Base-by-base conservation (phyloP, 2,113 vertebrate species). In the Forbesichthys agassizii region DNA sequence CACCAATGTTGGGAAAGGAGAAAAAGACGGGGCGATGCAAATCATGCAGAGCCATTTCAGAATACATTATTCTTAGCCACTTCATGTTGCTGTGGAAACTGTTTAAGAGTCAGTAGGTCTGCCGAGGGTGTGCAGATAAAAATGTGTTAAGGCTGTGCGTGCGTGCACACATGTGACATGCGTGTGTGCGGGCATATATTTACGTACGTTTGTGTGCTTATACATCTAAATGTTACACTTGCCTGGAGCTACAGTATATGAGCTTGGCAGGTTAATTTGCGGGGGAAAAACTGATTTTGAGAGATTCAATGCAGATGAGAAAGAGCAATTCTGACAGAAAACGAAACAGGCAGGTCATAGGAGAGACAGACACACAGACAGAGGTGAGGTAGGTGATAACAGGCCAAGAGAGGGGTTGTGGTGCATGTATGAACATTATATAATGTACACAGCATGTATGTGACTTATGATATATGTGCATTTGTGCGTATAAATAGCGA, bases 71-170 rank as follows among this genome's bases (percentile, higher is more conserved):
- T 88, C 84, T 88, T 77, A 68, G 73, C 85, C 85, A 87, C 89
- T 92, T 89, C 81, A 88, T 79, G 92, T 92, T 92, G 90, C 91
- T 92, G 88, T 92, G 90, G 92, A 90, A 93, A 92, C 90, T 84
- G 90, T 88, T 88, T 87, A 89, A 88, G 85, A 92, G 88, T 91
- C 85, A 84, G 85, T 68, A 78, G 81, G 84, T 90, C 87, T 85
- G 84, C 82, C 71, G 79, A 84, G 78, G 73, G 78, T 82, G 80
- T 74, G 74, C 74, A 73, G 81, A 88, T 89, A 85, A 84, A 85
- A 84, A 82, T 80, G 78, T 79, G 82, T 75, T 71, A 69, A 33
- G 74, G 68, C 55, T 58, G 69, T 58, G 58, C 78, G 64, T 63
- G 58, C 75, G 49, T 65, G 61, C 66, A 64, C 53, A 71, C 52